Conservation (phyloP, 2,113 vertebrate genomes). For the Cricetomys ansorgei region DNA sequence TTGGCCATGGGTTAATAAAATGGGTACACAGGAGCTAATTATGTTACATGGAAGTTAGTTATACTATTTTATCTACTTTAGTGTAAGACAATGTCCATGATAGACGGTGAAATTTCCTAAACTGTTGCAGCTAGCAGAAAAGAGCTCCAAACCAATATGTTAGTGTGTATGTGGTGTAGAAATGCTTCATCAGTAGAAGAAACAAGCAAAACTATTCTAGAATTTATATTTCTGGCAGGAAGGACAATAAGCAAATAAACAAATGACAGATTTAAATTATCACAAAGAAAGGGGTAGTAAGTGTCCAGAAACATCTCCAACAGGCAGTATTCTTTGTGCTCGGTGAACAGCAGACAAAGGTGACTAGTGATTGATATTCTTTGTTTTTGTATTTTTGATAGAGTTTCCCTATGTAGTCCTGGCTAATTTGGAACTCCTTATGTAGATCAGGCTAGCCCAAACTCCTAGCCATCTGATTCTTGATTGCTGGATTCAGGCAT, state of each 20-base stretch:
- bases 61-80: not conserved
- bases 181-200: not conserved
- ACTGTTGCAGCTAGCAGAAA: not conserved
- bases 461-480: not conserved
- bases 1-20: not conserved
- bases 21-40: not conserved
- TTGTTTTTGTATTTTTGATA: not conserved
- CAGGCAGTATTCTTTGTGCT: not conserved
- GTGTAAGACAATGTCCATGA: not conserved
- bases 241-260: not conserved
- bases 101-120: not conserved
- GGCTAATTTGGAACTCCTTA: not conserved
- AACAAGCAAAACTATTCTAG: not conserved
- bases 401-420: not conserved
- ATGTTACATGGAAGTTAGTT: no score
- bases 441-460: not conserved
- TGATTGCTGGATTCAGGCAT: not conserved
- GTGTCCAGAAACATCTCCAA: not conserved
- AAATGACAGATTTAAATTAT: not conserved
- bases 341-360: not conserved
- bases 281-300: not conserved
- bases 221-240: not conserved
- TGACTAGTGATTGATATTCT: not conserved
- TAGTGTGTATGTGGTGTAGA: no score
- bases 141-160: not conserved